Percentiles rank a stretch among this genome's conserved stretches.
Conservation (phyloP, 1,140 invertebrate genomes). For the Halesus radiatus region DNA sequence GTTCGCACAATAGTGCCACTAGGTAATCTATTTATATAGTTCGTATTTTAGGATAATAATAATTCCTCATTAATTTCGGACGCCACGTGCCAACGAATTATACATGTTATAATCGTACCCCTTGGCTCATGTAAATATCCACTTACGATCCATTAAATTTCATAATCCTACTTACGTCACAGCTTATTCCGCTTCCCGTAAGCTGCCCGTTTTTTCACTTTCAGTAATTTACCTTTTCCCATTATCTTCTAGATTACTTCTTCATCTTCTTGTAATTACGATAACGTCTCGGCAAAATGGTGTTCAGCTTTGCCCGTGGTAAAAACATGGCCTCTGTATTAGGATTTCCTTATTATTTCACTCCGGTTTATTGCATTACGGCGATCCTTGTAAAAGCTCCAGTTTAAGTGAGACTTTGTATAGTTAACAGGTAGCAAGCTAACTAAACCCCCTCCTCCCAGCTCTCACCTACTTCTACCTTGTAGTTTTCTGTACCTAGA, state of each 20-base stretch:
- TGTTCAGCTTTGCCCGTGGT: conserved; percentile 2
- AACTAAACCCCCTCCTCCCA: too few relatives aligned
- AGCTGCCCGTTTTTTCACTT: conserved; percentile 1
- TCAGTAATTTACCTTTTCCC: conserved; percentile 25
- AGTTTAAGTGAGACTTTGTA: not conserved
- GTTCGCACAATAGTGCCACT: too few relatives aligned
- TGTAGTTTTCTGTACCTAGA: too few relatives aligned
- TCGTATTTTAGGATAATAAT: too few relatives aligned
- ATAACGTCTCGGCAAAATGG: conserved; percentile 37
- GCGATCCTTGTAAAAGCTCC: conserved; percentile 46
- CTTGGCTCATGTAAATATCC: too few relatives aligned
- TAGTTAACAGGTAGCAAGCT: too few relatives aligned
- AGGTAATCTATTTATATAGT: too few relatives aligned
- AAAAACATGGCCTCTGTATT: conserved; percentile 37
- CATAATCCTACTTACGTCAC: not conserved
- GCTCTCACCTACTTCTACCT: too few relatives aligned
- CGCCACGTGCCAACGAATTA: too few relatives aligned
- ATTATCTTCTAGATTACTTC: conserved; percentile 41
- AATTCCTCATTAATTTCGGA: too few relatives aligned
- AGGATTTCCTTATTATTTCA: conserved; percentile 39
- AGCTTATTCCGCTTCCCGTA: not conserved
- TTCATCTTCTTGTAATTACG: conserved; percentile 43
- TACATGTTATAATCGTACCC: too few relatives aligned
- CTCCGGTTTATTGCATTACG: conserved; percentile 48
- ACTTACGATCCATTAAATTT: too few relatives aligned